phyloP scores from a whole-genome alignment of 1,140 invertebrate species.

The Eubasilissa regina region DNA sequence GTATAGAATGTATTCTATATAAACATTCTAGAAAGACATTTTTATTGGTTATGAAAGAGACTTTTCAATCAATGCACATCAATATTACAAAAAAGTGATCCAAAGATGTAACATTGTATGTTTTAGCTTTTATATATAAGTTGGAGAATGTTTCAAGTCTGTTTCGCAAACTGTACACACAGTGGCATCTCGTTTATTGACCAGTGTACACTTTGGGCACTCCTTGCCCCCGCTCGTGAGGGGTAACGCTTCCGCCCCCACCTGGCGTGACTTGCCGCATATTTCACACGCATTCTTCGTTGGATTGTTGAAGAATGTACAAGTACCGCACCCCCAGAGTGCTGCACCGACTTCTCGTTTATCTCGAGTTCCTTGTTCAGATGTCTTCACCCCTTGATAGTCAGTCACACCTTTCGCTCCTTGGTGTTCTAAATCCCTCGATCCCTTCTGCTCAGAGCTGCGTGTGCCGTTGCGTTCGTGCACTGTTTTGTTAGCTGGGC shows the following conservation, averaged over 20 bases:
- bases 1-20: too few relatives aligned
- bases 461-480: constrained; percentile 32
- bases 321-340: constrained; percentile 80
- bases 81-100: constrained; percentile 1
- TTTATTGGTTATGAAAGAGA: too few relatives aligned
- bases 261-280: constrained; percentile 78
- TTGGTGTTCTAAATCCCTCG: constrained; percentile 22
- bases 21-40: too few relatives aligned
- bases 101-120: background rate
- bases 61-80: too few relatives aligned
- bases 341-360: constrained; percentile 56
- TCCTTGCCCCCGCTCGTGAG: constrained; percentile 83
- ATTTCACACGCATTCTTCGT: constrained; percentile 81
- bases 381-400: background rate
- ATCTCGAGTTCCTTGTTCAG: constrained; percentile 32
- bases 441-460: constrained; percentile 39
- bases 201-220: constrained; percentile 84
- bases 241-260: constrained; percentile 76
- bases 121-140: constrained; percentile 74
- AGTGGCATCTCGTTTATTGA: constrained; percentile 80
- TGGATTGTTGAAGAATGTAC: constrained; percentile 79
- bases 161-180: constrained; percentile 80
- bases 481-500: constrained; percentile 35
- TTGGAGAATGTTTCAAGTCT: constrained; percentile 83
- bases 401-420: too few relatives aligned